Percentiles rank a stretch among this genome's conserved stretches.
These are phyloP conservation scores for Luffia ferchaultella DNA, from an alignment of 2,888 invertebrate species.

Conservation along the genomic window DNA sequence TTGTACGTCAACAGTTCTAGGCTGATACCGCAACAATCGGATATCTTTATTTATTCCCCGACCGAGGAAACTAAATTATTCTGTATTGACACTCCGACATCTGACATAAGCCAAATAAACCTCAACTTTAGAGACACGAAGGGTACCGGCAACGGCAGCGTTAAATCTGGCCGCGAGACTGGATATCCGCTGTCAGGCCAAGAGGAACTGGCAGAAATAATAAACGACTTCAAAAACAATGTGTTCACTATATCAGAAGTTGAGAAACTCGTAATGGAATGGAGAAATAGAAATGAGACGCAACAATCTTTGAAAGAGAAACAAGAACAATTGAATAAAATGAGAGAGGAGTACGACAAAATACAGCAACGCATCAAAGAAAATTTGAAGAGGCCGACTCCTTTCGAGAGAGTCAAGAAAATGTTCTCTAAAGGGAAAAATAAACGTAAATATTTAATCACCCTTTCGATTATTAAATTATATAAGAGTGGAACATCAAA, in stretches of 20 bases:
- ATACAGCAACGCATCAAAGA: constrained; percentile 82
- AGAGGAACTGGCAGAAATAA: constrained; percentile 85
- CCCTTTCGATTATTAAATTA: background rate
- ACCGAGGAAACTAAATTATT: constrained; percentile 58
- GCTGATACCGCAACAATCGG: constrained; percentile 45
- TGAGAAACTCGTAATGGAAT: constrained; percentile 84
- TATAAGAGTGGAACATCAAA: background rate
- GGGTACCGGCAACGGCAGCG: constrained; percentile 33
- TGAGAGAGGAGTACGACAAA: constrained; percentile 83
- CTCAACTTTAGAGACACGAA: constrained; percentile 44
- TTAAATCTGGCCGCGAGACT: constrained; percentile 49
- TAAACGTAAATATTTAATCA: constrained; percentile 35
- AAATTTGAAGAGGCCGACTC: constrained; percentile 78
- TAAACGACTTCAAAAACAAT: constrained; percentile 89
- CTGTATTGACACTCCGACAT: constrained; percentile 54
- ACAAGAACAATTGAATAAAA: constrained; percentile 80
- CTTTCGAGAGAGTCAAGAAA: constrained; percentile 80
- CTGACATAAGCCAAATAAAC: constrained; percentile 58
- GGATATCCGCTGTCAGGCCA: constrained; percentile 58
- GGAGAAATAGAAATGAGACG: constrained; percentile 88
- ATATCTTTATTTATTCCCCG: constrained; percentile 55
- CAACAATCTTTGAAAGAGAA: constrained; percentile 87
- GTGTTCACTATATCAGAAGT: constrained; percentile 86
- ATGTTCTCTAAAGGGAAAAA: constrained; percentile 74
- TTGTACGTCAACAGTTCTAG: constrained; percentile 54